These are phyloP conservation scores for Hippolais icterina DNA, from an alignment of 2,113 vertebrate genomes.

Conservation along the genomic window DNA sequence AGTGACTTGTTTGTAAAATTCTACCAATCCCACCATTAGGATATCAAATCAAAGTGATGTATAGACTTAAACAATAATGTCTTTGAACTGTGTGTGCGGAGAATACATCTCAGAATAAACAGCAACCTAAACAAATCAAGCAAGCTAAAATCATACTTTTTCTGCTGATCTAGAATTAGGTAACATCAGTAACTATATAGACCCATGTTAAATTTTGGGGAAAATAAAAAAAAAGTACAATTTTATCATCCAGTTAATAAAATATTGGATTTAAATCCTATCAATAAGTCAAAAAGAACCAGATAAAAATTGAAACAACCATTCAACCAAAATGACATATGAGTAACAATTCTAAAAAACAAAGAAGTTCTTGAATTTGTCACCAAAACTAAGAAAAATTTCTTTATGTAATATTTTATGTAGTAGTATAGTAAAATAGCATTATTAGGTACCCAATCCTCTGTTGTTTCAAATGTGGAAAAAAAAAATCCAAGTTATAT, in stretches of 20 bases:
- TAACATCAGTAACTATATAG: neutral
- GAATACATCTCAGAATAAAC: neutral
- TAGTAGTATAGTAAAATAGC: neutral
- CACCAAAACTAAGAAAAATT: neutral
- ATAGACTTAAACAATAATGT: neutral
- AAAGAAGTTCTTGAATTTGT: neutral
- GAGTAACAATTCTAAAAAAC: neutral
- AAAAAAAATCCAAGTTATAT: neutral
- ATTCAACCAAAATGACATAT: neutral
- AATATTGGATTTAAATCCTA: neutral
- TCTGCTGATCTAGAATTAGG: neutral
- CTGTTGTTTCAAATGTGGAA: neutral
- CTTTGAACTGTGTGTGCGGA: neutral
- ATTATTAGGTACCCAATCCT: neutral
- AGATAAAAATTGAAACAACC: neutral
- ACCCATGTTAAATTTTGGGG: accelerated
- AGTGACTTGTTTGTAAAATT: neutral
- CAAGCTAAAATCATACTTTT: neutral
- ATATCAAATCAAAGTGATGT: neutral
- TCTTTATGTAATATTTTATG: neutral
- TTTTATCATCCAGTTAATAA: neutral
- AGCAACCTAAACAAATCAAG: neutral
- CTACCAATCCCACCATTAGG: neutral
- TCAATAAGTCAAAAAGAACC: neutral
- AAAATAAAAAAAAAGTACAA: neutral